Percentiles rank a stretch among this genome's conserved stretches.
Evolutionary conservation across 2,113 vertebrate species (phyloP).

Genomic region (Emberiza fucata): DNA sequence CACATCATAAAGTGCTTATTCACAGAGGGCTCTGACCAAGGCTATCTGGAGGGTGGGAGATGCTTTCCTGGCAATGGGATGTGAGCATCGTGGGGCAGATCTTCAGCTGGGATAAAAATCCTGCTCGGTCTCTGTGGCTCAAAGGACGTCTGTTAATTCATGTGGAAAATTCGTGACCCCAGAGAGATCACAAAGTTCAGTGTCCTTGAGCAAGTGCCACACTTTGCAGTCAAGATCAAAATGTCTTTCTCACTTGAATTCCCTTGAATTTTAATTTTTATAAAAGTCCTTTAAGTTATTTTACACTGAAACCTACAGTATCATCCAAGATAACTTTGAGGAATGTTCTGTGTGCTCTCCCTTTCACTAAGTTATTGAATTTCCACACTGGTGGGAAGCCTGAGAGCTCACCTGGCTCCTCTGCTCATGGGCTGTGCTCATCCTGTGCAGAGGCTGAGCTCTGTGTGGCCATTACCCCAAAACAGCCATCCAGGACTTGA

Average conservation of each 20-base stretch:
- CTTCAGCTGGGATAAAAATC: background rate
- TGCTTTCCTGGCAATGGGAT: constrained; percentile 32
- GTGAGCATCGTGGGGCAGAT: background rate
- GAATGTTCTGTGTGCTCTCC: background rate
- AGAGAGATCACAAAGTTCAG: constrained; percentile 17
- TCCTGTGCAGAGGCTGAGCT: background rate
- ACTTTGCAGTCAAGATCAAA: background rate
- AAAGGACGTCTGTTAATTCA: constrained; percentile 37
- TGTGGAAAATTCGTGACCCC: background rate
- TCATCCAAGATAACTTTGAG: background rate
- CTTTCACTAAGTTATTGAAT: background rate
- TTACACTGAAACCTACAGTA: rapidly evolving
- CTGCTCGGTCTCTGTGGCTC: background rate
- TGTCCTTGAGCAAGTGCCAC: background rate
- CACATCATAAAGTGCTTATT: constrained; percentile 54
- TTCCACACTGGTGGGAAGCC: background rate
- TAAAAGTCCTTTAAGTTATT: background rate
- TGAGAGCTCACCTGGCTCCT: background rate
- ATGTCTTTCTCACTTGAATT: background rate
- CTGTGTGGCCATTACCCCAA: background rate
- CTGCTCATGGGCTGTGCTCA: background rate
- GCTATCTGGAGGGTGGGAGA: constrained; percentile 31
- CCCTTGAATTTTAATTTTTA: background rate
- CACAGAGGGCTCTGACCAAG: constrained; percentile 15
- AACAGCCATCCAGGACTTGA: background rate